phyloP scores from a whole-genome alignment of 2,797 vertebrate species.

The Sebastolobus altivelis region DNA sequence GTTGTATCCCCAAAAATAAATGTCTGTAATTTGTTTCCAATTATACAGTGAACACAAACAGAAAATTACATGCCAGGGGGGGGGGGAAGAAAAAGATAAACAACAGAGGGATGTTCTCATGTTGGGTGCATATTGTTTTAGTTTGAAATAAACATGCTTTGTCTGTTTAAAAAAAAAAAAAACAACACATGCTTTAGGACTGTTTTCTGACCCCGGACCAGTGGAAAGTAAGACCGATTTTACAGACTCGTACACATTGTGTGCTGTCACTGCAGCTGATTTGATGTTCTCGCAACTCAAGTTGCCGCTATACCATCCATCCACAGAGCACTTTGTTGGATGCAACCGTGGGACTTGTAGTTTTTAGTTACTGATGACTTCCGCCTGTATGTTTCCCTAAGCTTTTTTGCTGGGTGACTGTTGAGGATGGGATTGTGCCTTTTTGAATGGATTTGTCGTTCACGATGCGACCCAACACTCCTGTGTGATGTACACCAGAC shows the following conservation, averaged over 20 bases:
- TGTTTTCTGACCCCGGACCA: conserved; percentile 90
- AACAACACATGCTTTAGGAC: conserved; percentile 92
- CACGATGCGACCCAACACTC: conserved; percentile 71
- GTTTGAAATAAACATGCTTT: conserved; percentile 99
- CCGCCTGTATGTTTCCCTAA: conserved; percentile 66
- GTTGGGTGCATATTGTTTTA: conserved; percentile 98
- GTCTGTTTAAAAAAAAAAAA: conserved; percentile 92
- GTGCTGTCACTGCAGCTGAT: conserved; percentile 68
- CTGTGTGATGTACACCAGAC: conserved; percentile 66
- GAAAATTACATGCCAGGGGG: conserved; percentile 68
- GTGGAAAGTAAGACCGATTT: conserved; percentile 69
- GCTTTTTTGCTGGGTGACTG: conserved; percentile 76
- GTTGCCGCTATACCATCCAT: conserved; percentile 77
- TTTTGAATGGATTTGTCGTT: conserved; percentile 77
- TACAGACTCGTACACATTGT: conserved; percentile 65
- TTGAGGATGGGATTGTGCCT: conserved; percentile 83
- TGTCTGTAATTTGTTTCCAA: conserved; percentile 97
- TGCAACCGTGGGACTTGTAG: conserved; percentile 75
- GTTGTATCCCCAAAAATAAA: conserved; percentile 96
- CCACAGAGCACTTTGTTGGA: conserved; percentile 76
- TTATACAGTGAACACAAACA: conserved; percentile 91
- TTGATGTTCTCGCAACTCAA: conserved; percentile 73
- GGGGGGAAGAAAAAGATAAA: conserved; percentile 71
- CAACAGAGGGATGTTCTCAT: conserved; percentile 85
- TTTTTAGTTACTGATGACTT: conserved; percentile 73